Evolutionary conservation across 2,113 vertebrate species (phyloP).

Genomic region (Engystomops pustulosus): DNA sequence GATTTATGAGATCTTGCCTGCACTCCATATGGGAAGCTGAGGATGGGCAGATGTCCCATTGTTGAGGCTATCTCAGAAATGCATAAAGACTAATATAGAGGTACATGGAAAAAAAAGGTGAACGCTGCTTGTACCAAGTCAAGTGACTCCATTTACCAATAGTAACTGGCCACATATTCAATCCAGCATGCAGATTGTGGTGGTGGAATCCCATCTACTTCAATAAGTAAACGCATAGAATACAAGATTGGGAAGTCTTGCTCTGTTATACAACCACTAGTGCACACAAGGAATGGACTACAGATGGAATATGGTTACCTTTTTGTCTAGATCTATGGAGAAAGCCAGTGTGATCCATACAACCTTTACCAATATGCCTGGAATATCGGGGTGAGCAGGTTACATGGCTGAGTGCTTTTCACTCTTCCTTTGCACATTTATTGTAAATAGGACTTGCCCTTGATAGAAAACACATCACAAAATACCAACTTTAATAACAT

Average conservation of each 20-base stretch:
- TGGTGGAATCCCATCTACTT: neutral
- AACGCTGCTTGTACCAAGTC: neutral
- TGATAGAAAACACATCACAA: neutral
- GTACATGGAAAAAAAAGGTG: neutral
- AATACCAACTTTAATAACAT: neutral
- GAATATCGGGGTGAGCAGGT: no score
- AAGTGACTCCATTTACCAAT: neutral
- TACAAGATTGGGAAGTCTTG: neutral
- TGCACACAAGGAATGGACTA: neutral
- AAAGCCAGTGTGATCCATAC: no score
- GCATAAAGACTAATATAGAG: neutral
- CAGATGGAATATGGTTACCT: neutral
- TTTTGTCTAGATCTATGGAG: no score
- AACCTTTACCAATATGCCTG: neutral
- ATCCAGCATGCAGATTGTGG: neutral
- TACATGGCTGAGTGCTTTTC: constrained; percentile 10
- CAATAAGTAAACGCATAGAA: neutral
- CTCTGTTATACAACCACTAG: neutral
- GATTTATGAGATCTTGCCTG: neutral
- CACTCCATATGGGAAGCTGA: neutral
- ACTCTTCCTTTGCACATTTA: neutral
- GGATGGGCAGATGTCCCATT: neutral
- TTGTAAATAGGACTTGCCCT: neutral
- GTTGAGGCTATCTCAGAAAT: neutral
- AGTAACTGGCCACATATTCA: neutral